Evolutionary conservation across 2,113 vertebrate species (phyloP).

Genomic region (Planiliza haematocheilus): DNA sequence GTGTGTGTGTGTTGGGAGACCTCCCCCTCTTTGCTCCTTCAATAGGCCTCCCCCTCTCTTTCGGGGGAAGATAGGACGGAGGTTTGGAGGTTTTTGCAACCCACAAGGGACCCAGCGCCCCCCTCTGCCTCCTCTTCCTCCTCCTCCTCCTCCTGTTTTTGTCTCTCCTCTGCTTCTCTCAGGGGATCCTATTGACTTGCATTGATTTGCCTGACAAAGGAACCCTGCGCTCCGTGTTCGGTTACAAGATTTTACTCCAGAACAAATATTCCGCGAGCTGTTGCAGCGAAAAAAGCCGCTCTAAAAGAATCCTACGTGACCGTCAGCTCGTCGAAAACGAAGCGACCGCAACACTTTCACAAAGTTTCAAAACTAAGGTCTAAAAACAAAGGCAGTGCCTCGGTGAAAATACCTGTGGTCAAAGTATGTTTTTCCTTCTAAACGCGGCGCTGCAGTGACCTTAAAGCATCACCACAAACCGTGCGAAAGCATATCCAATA

Average conservation of each 20-base stretch:
- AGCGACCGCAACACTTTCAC: conserved; percentile 41
- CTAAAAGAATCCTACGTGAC: conserved; percentile 22
- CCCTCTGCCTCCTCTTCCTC: conserved; percentile 69
- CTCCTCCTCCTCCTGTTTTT: conserved; percentile 78
- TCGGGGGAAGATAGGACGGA: conserved; percentile 40
- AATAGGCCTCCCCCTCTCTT: conserved; percentile 56
- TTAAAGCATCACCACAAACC: conserved; percentile 35
- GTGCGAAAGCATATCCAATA: conserved; percentile 13
- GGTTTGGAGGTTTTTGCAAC: conserved; percentile 67
- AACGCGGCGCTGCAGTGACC: conserved; percentile 11
- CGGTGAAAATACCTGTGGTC: conserved; percentile 53
- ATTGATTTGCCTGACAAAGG: conserved; percentile 84
- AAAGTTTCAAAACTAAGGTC: conserved; percentile 41
- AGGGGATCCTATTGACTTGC: conserved; percentile 75
- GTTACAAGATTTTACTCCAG: conserved; percentile 72
- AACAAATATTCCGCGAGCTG: conserved; percentile 60
- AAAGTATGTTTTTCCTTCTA: conserved; percentile 22
- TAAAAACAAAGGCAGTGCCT: conserved; percentile 36
- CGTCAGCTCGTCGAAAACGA: conserved; percentile 33
- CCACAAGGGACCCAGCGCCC: conserved; percentile 70
- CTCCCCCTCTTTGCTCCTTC: conserved; percentile 45
- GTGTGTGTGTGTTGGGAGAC: conserved; percentile 27
- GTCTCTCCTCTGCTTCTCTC: conserved; percentile 73
- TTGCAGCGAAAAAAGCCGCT: conserved; percentile 40
- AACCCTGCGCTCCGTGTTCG: conserved; percentile 52